A percentile compares a stretch with the other conserved stretches of the same genome.
Conservation (phyloP, 2,888 invertebrate genomes). For the Hydraecia micacea region DNA sequence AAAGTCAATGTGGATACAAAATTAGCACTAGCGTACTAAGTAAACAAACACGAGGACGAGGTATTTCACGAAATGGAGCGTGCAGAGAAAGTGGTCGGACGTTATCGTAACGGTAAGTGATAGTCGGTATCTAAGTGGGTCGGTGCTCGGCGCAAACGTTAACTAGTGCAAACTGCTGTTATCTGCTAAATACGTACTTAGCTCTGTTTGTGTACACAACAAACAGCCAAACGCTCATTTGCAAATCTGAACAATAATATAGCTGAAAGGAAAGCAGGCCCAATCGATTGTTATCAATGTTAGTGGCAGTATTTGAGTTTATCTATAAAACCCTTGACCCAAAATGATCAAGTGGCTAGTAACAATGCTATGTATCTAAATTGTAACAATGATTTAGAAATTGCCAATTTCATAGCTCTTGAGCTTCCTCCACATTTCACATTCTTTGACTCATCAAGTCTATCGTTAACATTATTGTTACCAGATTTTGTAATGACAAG, state of each 20-base stretch:
- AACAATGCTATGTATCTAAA: constrained; percentile 10
- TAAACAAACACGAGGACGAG: constrained; percentile 64
- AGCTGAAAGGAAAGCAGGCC: constrained; percentile 36
- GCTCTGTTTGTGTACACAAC: constrained; percentile 71
- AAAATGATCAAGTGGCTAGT: constrained; percentile 49
- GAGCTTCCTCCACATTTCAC: neutral
- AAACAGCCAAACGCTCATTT: constrained; percentile 61
- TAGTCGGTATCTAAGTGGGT: constrained; percentile 87
- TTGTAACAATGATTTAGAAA: constrained; percentile 11
- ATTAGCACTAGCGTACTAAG: constrained; percentile 52
- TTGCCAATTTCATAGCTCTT: constrained; percentile 14
- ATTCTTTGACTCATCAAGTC: neutral
- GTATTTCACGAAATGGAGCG: constrained; percentile 74
- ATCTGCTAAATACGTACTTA: constrained; percentile 72
- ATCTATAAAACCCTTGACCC: constrained; percentile 72
- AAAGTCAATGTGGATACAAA: constrained; percentile 33
- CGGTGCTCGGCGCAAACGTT: constrained; percentile 74
- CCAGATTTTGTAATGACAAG: neutral
- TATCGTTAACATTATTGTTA: neutral
- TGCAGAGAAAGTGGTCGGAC: constrained; percentile 83
- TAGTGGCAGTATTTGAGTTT: constrained; percentile 51
- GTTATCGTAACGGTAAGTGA: constrained; percentile 81
- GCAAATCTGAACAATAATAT: constrained; percentile 60
- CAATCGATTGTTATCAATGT: constrained; percentile 46
- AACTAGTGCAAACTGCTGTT: constrained; percentile 81